Percentiles rank a stretch among this genome's conserved stretches.
Conservation (phyloP, 2,888 invertebrate genomes). For the Physocephala rufipes region DNA sequence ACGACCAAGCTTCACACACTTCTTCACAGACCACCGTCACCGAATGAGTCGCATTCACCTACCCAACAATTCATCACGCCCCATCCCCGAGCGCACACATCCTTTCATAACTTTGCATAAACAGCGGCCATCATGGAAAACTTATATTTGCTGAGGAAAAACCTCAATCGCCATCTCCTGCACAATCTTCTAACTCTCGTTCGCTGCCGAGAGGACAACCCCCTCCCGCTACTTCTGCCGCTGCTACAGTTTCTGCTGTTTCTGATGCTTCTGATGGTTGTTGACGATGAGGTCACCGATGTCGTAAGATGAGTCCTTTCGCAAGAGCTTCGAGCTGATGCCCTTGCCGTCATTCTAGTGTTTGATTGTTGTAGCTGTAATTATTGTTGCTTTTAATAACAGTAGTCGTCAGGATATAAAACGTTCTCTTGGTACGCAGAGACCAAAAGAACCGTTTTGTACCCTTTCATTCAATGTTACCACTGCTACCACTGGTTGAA, state of each 20-base stretch:
- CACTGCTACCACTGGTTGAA: background rate
- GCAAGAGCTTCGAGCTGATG: slow-evolving; percentile 52
- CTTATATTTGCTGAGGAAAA: slow-evolving; percentile 32
- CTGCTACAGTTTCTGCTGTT: no score
- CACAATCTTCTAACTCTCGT: slow-evolving; percentile 1
- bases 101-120: slow-evolving; percentile 33
- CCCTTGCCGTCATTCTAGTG: background rate
- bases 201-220: background rate
- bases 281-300: slow-evolving; percentile 57
- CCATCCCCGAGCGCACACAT: slow-evolving; percentile 8
- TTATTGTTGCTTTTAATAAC: background rate
- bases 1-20: slow-evolving; percentile 27
- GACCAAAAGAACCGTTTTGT: slow-evolving; percentile 24
- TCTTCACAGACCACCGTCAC: background rate
- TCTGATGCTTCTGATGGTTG: background rate
- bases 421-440: slow-evolving; percentile 44
- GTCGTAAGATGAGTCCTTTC: slow-evolving; percentile 61
- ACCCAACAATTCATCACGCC: background rate
- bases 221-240: no score
- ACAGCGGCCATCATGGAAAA: slow-evolving; percentile 34
- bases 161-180: slow-evolving; percentile 15
- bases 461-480: slow-evolving; percentile 4
- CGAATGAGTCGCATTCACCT: background rate
- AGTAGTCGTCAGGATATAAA: slow-evolving; percentile 55
- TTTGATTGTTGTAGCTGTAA: slow-evolving; percentile 6